phyloP scores from a whole-genome alignment of 2,113 vertebrate species.

The Tympanuchus pallidicinctus region DNA sequence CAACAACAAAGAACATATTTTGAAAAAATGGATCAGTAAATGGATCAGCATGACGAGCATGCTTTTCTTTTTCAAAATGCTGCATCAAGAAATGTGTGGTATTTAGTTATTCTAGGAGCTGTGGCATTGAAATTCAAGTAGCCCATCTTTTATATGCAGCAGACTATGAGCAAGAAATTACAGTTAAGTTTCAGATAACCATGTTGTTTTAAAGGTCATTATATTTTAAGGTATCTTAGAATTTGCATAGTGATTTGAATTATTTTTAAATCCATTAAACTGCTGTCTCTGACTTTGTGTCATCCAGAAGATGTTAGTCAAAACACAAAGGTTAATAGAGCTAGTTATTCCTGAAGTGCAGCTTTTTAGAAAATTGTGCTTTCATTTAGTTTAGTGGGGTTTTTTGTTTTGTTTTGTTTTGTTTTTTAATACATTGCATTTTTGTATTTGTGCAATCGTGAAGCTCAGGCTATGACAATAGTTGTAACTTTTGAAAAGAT shows the following conservation, averaged over 20 bases:
- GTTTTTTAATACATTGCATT: background rate
- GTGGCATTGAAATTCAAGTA: constrained; percentile 18
- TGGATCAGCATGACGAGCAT: background rate
- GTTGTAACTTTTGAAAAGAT: background rate
- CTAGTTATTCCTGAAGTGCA: background rate
- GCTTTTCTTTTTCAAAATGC: background rate
- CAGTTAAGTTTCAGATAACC: background rate
- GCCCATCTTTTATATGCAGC: background rate
- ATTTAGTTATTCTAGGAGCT: background rate
- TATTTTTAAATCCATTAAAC: background rate
- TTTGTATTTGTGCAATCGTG: background rate
- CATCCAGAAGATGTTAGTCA: background rate
- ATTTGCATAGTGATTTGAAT: background rate
- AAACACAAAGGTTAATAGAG: background rate
- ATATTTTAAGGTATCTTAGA: constrained; percentile 7
- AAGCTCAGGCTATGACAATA: background rate
- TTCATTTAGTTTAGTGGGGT: background rate
- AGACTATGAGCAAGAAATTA: background rate
- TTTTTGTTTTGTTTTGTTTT: background rate
- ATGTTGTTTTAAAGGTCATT: constrained; percentile 4
- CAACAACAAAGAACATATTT: background rate
- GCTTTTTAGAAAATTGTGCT: background rate
- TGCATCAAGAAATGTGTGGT: background rate
- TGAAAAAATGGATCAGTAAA: background rate
- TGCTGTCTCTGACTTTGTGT: background rate